Evolutionary conservation across 53 echinoderm and acorn worm genomes (phyloP).

Genomic region (Zoroaster sp.): DNA sequence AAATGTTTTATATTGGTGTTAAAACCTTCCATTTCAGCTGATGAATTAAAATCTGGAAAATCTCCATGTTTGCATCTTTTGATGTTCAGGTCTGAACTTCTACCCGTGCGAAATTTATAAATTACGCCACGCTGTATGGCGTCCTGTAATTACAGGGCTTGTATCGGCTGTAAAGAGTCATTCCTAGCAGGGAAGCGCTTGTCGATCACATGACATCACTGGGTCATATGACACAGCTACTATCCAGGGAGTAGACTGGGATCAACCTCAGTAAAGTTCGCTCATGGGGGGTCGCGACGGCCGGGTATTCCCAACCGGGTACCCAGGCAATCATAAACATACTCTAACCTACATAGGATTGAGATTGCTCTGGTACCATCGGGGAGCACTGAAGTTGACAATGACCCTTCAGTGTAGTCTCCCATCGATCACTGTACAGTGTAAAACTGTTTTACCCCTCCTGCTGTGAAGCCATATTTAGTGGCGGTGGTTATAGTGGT

Average conservation of each 20-base stretch:
- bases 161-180: conserved; percentile 71
- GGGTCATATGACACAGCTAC: conserved; percentile 61
- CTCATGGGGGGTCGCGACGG: neutral
- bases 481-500: too few relatives aligned
- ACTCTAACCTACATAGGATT: too few relatives aligned
- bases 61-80: neutral
- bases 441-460: too few relatives aligned
- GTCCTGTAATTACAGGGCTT: conserved; percentile 64
- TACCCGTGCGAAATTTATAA: conserved; percentile 92
- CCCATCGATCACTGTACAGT: too few relatives aligned
- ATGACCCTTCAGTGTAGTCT: neutral
- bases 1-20: too few relatives aligned
- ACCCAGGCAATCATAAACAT: too few relatives aligned
- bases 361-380: too few relatives aligned
- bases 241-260: conserved; percentile 77
- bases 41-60: too few relatives aligned
- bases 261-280: conserved; percentile 89
- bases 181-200: conserved; percentile 40
- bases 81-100: conserved; percentile 73
- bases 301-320: neutral
- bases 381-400: too few relatives aligned
- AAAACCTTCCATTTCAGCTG: too few relatives aligned
- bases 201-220: conserved; percentile 67
- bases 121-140: conserved; percentile 69
- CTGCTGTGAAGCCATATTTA: too few relatives aligned